phyloP scores from a whole-genome alignment of 2,888 invertebrate genomes.

The Cataglyphis altisquamis region DNA sequence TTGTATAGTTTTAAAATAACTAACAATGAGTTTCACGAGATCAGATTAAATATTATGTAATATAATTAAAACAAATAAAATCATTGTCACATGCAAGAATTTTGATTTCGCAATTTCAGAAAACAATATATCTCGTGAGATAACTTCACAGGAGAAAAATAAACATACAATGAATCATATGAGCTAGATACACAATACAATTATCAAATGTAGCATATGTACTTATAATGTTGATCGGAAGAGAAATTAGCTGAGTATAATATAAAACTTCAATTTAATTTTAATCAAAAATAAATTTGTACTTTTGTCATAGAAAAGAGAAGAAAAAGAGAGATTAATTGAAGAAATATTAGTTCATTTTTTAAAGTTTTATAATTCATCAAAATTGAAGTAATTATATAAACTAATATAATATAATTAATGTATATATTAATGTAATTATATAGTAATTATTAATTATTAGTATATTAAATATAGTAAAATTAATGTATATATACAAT shows the following conservation, averaged over 20 bases:
- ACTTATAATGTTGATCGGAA: not conserved
- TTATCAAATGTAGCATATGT: not conserved
- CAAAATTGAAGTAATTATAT: not conserved
- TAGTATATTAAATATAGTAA: not conserved
- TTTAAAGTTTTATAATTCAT: not conserved
- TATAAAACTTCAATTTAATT: not conserved
- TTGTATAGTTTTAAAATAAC: not conserved
- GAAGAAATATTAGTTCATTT: not conserved
- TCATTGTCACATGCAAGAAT: constrained; percentile 37
- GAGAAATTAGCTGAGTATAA: not conserved
- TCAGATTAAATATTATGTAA: constrained; percentile 39
- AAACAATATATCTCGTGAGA: constrained; percentile 9
- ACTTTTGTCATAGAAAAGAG: not conserved
- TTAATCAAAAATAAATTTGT: not conserved
- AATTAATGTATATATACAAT: not conserved
- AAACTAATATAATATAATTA: not conserved
- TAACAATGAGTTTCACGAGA: not conserved
- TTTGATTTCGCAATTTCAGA: not conserved
- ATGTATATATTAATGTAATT: not conserved
- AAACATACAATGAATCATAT: not conserved
- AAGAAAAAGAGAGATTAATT: not conserved
- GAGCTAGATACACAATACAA: no score
- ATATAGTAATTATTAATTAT: not conserved
- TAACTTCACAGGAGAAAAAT: not conserved
- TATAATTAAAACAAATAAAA: constrained; percentile 13